A percentile compares a stretch with the other conserved stretches of the same genome.
phyloP scores from a whole-genome alignment of 2,797 vertebrate species.

The Macropodus opercularis region DNA sequence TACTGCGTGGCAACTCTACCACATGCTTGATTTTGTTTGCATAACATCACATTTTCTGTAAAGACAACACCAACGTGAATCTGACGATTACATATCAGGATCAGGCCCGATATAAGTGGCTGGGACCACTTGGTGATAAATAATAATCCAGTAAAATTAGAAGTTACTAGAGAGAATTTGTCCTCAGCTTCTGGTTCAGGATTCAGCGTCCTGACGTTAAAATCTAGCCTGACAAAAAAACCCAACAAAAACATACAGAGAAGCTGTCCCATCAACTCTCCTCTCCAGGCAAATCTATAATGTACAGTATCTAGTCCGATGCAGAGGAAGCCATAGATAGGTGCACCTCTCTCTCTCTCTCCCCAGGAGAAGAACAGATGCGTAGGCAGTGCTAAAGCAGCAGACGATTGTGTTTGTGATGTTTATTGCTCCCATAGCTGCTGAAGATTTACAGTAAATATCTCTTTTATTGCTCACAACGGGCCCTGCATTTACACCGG shows the following conservation, averaged over 20 bases:
- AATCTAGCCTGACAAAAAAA: background rate
- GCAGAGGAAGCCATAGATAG: constrained; percentile 28
- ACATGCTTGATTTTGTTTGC: too few species aligned
- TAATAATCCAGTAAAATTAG: background rate
- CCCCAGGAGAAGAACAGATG: constrained; percentile 69
- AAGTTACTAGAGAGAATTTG: background rate
- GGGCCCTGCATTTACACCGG: constrained; percentile 58
- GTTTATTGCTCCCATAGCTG: constrained; percentile 77
- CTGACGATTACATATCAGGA: background rate
- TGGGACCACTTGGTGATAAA: background rate
- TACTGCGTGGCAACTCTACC: too few species aligned
- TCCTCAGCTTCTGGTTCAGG: background rate
- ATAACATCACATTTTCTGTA: too few species aligned
- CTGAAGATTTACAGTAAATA: constrained; percentile 80
- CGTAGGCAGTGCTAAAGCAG: constrained; percentile 72
- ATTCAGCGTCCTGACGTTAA: background rate
- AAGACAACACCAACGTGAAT: too few species aligned
- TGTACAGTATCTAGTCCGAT: constrained; percentile 11
- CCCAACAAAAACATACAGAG: background rate
- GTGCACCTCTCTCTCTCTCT: constrained; percentile 18
- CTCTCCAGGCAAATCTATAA: constrained; percentile 5
- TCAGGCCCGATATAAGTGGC: background rate
- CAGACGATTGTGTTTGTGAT: constrained; percentile 81
- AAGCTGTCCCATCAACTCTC: background rate
- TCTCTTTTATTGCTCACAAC: constrained; percentile 75